Base-by-base conservation (phyloP, 2,888 invertebrate species). In the Schizotus pectinicornis region DNA sequence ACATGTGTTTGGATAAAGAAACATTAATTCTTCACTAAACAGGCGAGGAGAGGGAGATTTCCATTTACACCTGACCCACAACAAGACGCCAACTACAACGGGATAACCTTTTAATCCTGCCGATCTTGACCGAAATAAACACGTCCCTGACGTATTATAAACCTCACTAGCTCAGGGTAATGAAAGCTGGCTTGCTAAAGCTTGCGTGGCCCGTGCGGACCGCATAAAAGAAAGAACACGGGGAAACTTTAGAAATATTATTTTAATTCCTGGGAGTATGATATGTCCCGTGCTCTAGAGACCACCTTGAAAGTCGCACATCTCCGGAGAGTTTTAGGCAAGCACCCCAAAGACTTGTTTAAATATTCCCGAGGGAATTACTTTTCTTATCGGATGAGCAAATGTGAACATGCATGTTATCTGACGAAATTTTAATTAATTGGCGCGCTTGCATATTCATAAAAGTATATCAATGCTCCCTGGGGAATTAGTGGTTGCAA, bases 1-100 rank as follows among this genome's bases (percentile, higher is more conserved):
- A 79, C 79, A 79, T 79, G 79, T 79, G 79, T 78, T 73, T 66
- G 71, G 72, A 73, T 74, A 73, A 75, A 73, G 74, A 74, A 72
- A 68, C 65, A 65, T 67, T 71, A 71, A 72, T 71, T 73, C 59
- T 59, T 59, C 43, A n/a, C 33, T 35, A 49, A n/a, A 51, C 39
- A 36, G 52, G 33, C 52, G 30, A 33, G 35, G 42, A 53, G 52
- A 31, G 42, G 47, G 52, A 57, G 42, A 57, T 52, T 49, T 54
- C 35, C 49, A 54, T 47, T 46, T 42, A 6, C 31, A 41, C 50
- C 43, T 49, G 22, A 38, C 37, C 43, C 31, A 54, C 3, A 7
- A 43, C 22, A 34, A 30, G 8, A 31, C 6, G 12, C 14, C 22
- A 22, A 22, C 22, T 22, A 22, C 2, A 22, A 22, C 22, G 22